Percentiles rank a stretch among this genome's conserved stretches.
Conservation (phyloP, 2,113 vertebrate genomes). For the Gymnogyps californianus region DNA sequence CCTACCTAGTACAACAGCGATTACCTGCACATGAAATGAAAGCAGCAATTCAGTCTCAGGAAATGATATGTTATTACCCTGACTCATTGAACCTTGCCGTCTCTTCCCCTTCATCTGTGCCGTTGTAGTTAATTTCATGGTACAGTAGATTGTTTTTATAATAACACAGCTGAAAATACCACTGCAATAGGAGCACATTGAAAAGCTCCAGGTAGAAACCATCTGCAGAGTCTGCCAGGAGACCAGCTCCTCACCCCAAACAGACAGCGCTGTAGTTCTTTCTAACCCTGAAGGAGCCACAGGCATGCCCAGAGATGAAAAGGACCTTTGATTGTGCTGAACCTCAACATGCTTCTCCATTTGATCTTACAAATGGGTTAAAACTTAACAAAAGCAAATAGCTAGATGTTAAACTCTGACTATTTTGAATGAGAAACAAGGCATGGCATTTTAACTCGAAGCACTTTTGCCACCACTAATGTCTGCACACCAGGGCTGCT, state of each 20-base stretch:
- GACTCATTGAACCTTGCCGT: not conserved
- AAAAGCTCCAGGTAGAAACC: not conserved
- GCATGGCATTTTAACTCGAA: not conserved
- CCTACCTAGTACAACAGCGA: not conserved
- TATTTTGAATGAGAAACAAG: not conserved
- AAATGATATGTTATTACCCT: not conserved
- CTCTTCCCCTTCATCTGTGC: not conserved
- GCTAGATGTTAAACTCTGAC: not conserved
- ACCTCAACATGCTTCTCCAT: not conserved
- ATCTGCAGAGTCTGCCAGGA: not conserved
- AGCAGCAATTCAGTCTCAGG: constrained; percentile 9
- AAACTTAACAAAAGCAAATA: not conserved
- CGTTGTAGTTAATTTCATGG: not conserved
- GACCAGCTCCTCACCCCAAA: not conserved
- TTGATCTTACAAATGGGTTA: not conserved
- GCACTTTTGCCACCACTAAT: not conserved
- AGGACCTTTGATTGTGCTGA: not conserved
- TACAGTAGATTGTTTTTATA: not conserved
- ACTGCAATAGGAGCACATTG: not conserved
- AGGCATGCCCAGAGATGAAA: not conserved
- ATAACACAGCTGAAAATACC: not conserved
- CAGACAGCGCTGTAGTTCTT: not conserved
- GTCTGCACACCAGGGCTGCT: not conserved
- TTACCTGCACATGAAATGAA: constrained; percentile 6
- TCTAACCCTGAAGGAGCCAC: not conserved